phyloP scores from a whole-genome alignment of 2,797 vertebrate genomes.

The Mycteria americana region DNA sequence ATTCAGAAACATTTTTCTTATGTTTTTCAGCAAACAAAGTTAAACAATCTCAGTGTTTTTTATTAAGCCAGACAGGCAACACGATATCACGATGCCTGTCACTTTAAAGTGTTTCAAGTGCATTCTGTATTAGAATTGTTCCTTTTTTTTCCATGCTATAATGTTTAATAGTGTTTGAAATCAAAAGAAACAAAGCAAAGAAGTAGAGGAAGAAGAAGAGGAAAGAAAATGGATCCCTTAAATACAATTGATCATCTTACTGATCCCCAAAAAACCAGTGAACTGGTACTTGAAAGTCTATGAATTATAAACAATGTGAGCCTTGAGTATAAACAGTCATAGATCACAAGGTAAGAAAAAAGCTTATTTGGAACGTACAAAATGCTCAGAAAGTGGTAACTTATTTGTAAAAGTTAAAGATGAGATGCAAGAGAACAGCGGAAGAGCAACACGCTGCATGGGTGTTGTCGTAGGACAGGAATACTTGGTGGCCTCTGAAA shows the following conservation, averaged over 20 bases:
- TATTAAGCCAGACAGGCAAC: conserved; percentile 52
- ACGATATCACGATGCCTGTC: conserved; percentile 36
- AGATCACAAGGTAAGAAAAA: conserved; percentile 50
- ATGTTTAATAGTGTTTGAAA: conserved; percentile 44
- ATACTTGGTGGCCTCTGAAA: conserved; percentile 30
- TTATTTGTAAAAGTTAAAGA: background rate
- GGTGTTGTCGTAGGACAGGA: background rate
- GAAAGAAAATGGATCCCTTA: conserved; percentile 25
- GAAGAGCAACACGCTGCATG: background rate
- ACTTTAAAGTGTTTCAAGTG: conserved; percentile 46
- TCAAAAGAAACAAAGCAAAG: conserved; percentile 38
- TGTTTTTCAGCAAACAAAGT: conserved; percentile 64
- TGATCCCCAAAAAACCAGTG: background rate
- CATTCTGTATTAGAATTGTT: conserved; percentile 68
- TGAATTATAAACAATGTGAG: conserved; percentile 21
- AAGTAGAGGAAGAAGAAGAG: conserved; percentile 34
- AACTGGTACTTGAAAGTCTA: conserved; percentile 41
- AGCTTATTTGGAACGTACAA: background rate
- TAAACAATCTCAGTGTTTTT: conserved; percentile 66
- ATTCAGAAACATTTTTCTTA: conserved; percentile 73
- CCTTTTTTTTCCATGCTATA: conserved; percentile 42
- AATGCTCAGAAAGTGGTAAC: background rate
- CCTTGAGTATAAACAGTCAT: conserved; percentile 33
- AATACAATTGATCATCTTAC: background rate
- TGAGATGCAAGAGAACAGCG: background rate